A percentile compares a stretch with the other conserved stretches of the same genome.
These are phyloP conservation scores for Apogon talboti DNA, from an alignment of 2,797 vertebrate genomes.

Conservation along the genomic window DNA sequence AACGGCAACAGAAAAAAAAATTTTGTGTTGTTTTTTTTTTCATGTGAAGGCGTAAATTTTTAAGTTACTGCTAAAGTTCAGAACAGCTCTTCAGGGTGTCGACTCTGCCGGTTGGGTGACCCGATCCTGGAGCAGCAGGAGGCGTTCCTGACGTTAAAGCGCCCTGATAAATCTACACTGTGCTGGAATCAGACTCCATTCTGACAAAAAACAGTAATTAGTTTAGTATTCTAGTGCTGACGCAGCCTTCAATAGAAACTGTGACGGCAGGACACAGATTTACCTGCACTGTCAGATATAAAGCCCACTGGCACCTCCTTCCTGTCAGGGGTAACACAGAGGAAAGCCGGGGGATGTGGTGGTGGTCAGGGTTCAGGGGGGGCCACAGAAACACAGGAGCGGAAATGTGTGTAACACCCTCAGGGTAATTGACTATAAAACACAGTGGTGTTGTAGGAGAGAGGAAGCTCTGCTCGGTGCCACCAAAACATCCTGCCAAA, in stretches of 20 bases:
- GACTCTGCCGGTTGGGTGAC: slow-evolving; percentile 11
- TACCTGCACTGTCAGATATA: slow-evolving; percentile 78
- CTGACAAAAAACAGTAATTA: slow-evolving; percentile 68
- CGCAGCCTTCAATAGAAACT: slow-evolving; percentile 55
- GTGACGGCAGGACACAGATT: slow-evolving; percentile 71
- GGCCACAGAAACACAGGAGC: slow-evolving; percentile 62
- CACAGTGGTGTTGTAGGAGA: slow-evolving; percentile 54
- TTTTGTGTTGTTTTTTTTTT: no score
- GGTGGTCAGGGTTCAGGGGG: slow-evolving; percentile 3
- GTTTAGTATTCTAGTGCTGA: slow-evolving; percentile 77
- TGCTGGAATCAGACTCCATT: slow-evolving; percentile 61
- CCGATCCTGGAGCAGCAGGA: slow-evolving; percentile 42
- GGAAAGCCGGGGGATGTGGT: slow-evolving; percentile 39
- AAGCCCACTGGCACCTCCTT: slow-evolving; percentile 73
- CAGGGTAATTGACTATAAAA: slow-evolving; percentile 68
- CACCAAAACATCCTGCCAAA: slow-evolving; percentile 74
- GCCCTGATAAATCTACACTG: slow-evolving; percentile 54
- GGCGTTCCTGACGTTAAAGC: slow-evolving; percentile 51
- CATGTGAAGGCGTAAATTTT: no score
- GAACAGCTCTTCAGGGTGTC: slow-evolving; percentile 24
- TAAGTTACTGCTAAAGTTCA: no score
- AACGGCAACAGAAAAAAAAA: no score
- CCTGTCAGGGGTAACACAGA: slow-evolving; percentile 71
- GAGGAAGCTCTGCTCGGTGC: slow-evolving; percentile 70
- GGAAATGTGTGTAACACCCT: slow-evolving; percentile 64